Percentiles rank a stretch among this genome's conserved stretches.
phyloP scores from a whole-genome alignment of 2,797 vertebrate genomes.

The Brachyrhaphis roseni region DNA sequence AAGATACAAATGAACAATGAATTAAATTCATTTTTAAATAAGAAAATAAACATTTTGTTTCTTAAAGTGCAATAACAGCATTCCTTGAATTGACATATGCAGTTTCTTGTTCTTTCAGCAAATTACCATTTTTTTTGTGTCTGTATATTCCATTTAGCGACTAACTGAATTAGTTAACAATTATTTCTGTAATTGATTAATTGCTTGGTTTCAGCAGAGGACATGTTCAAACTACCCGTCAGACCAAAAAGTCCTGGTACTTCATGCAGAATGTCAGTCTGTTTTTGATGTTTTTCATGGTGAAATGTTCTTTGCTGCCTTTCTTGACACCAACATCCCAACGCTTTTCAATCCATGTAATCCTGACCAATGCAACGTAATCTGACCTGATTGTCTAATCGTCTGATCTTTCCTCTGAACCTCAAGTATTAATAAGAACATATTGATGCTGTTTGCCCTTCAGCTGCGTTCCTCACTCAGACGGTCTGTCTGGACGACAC shows the following conservation, averaged over 20 bases:
- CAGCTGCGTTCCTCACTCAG: conserved; percentile 97
- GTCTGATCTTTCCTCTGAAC: neutral
- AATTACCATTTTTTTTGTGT: no score
- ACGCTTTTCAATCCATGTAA: neutral
- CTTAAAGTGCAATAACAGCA: no score
- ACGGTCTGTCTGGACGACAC: conserved; percentile 95
- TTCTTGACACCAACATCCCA: neutral
- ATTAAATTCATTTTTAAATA: no score
- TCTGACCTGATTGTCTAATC: neutral
- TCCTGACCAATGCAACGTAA: neutral
- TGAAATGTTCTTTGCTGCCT: neutral
- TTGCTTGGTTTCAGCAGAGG: neutral
- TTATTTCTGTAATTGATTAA: no score
- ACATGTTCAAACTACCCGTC: neutral
- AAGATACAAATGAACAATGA: no score
- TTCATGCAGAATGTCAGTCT: neutral
- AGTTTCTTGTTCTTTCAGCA: no score
- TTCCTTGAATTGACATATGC: no score
- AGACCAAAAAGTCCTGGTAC: neutral
- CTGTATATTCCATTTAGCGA: no score
- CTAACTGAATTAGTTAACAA: no score
- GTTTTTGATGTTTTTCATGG: neutral
- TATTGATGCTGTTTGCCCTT: conserved; percentile 13
- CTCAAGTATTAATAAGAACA: neutral
- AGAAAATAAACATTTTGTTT: no score